A percentile compares a stretch with the other conserved stretches of the same genome.
These are phyloP conservation scores for Oostethus manadensis DNA, from an alignment of 2,113 vertebrate genomes.

Conservation along the genomic window DNA sequence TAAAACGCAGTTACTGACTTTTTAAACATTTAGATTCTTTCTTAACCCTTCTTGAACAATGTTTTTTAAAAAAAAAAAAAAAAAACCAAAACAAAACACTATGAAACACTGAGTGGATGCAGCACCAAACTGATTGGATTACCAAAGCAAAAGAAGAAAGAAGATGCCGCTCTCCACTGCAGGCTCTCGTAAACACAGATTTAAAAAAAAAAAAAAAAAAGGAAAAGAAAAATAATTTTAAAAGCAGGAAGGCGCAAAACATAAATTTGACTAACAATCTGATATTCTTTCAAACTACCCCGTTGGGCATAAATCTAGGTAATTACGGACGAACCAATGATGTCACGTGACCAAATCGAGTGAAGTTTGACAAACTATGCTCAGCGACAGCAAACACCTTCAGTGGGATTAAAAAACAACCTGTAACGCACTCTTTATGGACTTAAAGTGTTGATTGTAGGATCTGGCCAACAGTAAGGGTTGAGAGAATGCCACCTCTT, in stretches of 20 bases:
- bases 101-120: neutral
- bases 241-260: neutral
- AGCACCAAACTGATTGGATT: conserved; percentile 1
- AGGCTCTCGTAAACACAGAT: neutral
- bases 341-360: conserved; percentile 5
- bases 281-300: conserved; percentile 16
- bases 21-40: conserved; percentile 31
- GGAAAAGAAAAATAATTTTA: neutral
- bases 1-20: conserved; percentile 28
- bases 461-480: conserved; percentile 10
- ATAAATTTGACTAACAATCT: conserved; percentile 7
- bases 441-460: too few relatives aligned
- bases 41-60: neutral
- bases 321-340: conserved; percentile 18
- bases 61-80: conserved; percentile 4
- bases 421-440: too few relatives aligned
- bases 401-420: conserved; percentile 8
- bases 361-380: conserved; percentile 13
- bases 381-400: conserved; percentile 26
- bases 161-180: neutral
- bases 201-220: neutral
- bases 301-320: neutral
- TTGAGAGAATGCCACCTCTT: conserved; percentile 1
- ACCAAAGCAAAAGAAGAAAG: neutral
- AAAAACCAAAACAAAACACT: neutral